These are phyloP conservation scores for Aselliscus stoliczkanus DNA, from an alignment of 2,797 vertebrate genomes.

Conservation along the genomic window DNA sequence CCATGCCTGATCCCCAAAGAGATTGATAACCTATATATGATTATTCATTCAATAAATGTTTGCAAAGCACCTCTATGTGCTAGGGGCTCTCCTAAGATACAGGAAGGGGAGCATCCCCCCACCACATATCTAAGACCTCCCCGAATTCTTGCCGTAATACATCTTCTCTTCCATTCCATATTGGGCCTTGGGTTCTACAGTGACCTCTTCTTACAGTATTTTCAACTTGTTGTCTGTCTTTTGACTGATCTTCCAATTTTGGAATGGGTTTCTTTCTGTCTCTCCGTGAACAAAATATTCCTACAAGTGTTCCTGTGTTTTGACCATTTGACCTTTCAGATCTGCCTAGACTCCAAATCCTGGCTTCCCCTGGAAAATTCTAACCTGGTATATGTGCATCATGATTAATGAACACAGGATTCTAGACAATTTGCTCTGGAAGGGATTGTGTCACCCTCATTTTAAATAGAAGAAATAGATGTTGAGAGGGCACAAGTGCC, in stretches of 20 bases:
- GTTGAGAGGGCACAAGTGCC: not conserved
- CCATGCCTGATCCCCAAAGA: not conserved
- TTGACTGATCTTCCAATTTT: not conserved
- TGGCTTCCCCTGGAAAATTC: constrained; percentile 18
- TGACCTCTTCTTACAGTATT: not conserved
- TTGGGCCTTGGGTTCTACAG: not conserved
- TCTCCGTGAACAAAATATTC: not conserved
- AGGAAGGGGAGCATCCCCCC: not conserved
- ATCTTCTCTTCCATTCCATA: not conserved
- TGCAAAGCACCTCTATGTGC: not conserved
- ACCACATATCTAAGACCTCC: not conserved
- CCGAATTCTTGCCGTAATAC: not conserved
- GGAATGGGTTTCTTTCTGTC: not conserved
- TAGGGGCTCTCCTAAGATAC: not conserved
- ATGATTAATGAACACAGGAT: not conserved
- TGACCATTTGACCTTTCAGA: not conserved
- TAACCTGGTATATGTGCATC: not conserved
- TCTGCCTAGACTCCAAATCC: not conserved
- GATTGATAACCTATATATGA: not conserved
- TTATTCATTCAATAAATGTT: not conserved
- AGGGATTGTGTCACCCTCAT: not conserved
- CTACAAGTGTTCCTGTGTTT: not conserved
- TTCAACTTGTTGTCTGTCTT: not conserved
- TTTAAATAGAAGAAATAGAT: not conserved
- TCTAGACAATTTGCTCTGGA: not conserved